Conservation (phyloP, 2,113 vertebrate species). For the Bubo scandiacus region DNA sequence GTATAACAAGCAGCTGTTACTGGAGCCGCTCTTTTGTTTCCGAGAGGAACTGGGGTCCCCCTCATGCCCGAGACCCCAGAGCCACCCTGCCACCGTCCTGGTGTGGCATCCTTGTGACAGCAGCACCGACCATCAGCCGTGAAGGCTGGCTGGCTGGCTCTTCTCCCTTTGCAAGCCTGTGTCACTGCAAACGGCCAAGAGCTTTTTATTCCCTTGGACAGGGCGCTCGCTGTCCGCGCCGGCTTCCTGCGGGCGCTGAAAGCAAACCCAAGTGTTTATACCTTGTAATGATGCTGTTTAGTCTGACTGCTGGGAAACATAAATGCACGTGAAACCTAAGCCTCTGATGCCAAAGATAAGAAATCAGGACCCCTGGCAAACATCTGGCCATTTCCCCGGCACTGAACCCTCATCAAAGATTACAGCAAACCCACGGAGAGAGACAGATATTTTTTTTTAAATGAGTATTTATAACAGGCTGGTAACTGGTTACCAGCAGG, state of each 20-base stretch:
- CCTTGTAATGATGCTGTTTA: conserved; percentile 57
- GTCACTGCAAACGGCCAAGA: background rate
- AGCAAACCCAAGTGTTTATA: conserved; percentile 52
- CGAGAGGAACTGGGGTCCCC: background rate
- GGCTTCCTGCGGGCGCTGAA: conserved; percentile 7
- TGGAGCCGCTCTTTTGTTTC: background rate
- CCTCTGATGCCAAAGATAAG: conserved; percentile 44
- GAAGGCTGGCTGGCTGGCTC: background rate
- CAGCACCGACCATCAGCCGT: background rate
- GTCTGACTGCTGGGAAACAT: conserved; percentile 55
- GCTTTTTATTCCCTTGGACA: background rate
- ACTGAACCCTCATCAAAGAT: background rate
- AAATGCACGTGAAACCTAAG: conserved; percentile 40
- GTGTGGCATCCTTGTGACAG: background rate
- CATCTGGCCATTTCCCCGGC: conserved; percentile 1
- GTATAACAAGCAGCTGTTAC: background rate
- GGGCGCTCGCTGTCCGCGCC: background rate
- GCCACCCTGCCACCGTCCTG: background rate
- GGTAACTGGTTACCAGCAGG: background rate
- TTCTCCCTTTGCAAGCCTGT: background rate
- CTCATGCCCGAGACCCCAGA: fast-evolving
- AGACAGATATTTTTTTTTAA: background rate
- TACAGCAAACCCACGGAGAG: background rate
- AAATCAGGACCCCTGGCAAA: conserved; percentile 15
- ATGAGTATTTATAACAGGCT: background rate